Base-by-base conservation (phyloP, 92 coral and sea anemone genomes). In the Blastomussa wellsi region DNA sequence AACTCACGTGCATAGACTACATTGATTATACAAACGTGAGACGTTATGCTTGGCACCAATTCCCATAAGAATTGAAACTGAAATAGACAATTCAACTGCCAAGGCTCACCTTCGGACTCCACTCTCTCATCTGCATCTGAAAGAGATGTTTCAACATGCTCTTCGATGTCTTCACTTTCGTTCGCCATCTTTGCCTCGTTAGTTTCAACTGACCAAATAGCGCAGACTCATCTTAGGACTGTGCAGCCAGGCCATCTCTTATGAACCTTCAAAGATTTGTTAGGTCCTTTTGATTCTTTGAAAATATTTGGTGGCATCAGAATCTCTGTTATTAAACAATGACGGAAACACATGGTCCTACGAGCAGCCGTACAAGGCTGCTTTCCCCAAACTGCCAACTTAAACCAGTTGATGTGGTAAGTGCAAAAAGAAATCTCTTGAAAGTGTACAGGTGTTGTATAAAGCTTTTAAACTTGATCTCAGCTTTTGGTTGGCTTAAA, bases 151-250 rank as follows among this genome's bases (percentile, higher is more conserved):
- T 35, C 81, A 24, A 38, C 5, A 10, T 42, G 36, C 17, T 42
- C 77, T 2, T 81, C 66, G 11, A 44, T 3, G 4, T 55, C 76
- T 22, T 48, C 62, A 20, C 31, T 49, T 19, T 67, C 41, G 65
- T 68, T 77, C 85, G 77, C 85, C 85, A 81, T 81, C 35, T 81
- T 70, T 64, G 83, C 16, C 42, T 80, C 24, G 17, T 2, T 20
- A n/a, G 20, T 39, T 24, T 37, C 32, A 65, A 44, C 84, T 80
- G 84, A 41, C 47, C 84, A 42, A 80, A 80, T 2, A 42, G 26
- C 42, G 75, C 84, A 19, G 84, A 75, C 84, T 80, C 75, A 20
- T 28, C 28, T 6, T 0, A 0, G 64, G 9, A 33, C 33, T 28
- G 19, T 38, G 29, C 24, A 6, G 16, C 57, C 74, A 64, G 57